Percentiles rank a stretch among this genome's conserved stretches.
phyloP scores from a whole-genome alignment of 53 echinoderm and acorn worm genomes.

The Patiria pectinifera region DNA sequence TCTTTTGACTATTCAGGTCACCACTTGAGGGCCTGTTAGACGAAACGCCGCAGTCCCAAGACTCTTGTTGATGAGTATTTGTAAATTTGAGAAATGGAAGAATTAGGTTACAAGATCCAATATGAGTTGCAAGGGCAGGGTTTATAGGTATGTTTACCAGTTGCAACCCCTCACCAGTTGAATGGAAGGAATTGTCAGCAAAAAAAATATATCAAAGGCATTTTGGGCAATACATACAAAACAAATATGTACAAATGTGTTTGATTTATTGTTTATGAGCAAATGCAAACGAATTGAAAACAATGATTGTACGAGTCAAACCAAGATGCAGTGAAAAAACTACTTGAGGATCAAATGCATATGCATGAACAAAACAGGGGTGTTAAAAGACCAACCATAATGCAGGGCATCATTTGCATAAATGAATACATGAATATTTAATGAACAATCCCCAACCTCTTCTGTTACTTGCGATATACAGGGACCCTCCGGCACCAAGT shows the following conservation, averaged over 20 bases:
- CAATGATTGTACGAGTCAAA: not conserved
- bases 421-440: conserved; percentile 2
- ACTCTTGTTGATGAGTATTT: too few species aligned
- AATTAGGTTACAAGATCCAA: too few species aligned
- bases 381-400: conserved; percentile 12
- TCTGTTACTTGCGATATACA: conserved; percentile 32
- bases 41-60: too few species aligned
- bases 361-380: conserved; percentile 20
- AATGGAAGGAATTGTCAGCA: too few species aligned
- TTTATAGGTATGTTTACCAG: too few species aligned
- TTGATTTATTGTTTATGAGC: too few species aligned
- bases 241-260: too few species aligned
- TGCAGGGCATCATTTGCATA: conserved; percentile 1
- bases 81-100: too few species aligned
- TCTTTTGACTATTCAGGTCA: not conserved
- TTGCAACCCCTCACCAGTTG: too few species aligned
- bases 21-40: not conserved
- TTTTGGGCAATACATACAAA: not conserved
- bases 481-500: not conserved
- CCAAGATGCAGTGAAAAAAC: conserved; percentile 6
- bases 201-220: too few species aligned
- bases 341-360: not conserved
- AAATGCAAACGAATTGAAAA: not conserved
- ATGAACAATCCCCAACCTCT: conserved; percentile 21
- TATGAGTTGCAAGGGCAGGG: too few species aligned